These are phyloP conservation scores for Eulemur rubriventer DNA, from an alignment of 2,797 vertebrate species.

Conservation along the genomic window DNA sequence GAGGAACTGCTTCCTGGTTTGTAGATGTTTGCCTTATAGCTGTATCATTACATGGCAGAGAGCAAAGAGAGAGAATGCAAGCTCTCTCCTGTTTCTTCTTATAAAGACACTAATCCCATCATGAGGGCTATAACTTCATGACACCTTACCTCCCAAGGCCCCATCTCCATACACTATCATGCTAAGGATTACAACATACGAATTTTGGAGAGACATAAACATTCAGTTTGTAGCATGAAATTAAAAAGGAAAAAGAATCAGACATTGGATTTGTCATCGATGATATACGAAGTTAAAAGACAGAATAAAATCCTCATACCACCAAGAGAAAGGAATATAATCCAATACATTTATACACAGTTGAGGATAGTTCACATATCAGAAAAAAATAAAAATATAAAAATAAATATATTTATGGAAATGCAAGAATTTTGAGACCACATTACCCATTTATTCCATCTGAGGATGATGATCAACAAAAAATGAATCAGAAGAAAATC, in stretches of 20 bases:
- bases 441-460: not conserved
- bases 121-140: not conserved
- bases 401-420: not conserved
- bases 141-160: not conserved
- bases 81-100: not conserved
- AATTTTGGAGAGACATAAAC: not conserved
- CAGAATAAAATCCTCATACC: not conserved
- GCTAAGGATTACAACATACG: not conserved
- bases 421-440: not conserved
- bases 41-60: not conserved
- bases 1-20: not conserved
- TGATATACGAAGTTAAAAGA: not conserved
- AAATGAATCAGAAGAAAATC: not conserved
- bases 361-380: not conserved
- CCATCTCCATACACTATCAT: not conserved
- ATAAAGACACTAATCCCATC: too few relatives aligned
- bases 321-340: not conserved
- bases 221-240: not conserved
- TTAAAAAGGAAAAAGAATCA: not conserved
- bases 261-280: not conserved
- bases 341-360: not conserved
- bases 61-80: not conserved
- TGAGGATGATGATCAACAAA: not conserved
- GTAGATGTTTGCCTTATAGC: too few relatives aligned
- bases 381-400: not conserved